A percentile compares a stretch with the other conserved stretches of the same genome.
phyloP scores from a whole-genome alignment of 2,797 vertebrate genomes.

The Eupleurogrammus muticus region DNA sequence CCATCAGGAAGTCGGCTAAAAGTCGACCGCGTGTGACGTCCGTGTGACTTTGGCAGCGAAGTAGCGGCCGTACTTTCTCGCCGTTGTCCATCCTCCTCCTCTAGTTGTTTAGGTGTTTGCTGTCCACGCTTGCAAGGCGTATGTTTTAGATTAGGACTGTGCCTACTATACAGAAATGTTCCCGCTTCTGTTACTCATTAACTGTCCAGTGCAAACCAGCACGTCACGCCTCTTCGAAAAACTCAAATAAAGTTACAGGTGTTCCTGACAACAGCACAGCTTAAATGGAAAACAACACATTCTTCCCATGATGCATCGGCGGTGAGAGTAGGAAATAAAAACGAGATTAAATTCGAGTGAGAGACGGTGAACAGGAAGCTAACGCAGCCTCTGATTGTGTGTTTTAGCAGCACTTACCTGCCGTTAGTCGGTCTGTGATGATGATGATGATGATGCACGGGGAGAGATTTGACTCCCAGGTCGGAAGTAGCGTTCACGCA shows the following conservation, averaged over 20 bases:
- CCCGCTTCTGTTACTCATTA: constrained; percentile 16
- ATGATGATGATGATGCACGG: constrained; percentile 22
- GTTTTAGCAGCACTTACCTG: constrained; percentile 53
- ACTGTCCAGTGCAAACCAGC: not conserved
- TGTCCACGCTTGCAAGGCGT: too few species aligned
- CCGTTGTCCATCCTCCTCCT: too few species aligned
- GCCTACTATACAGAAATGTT: not conserved
- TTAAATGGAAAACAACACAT: not conserved
- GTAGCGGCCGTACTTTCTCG: too few species aligned
- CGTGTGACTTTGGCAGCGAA: not conserved
- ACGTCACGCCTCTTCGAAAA: constrained; percentile 3
- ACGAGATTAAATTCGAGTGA: not conserved
- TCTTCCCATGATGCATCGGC: constrained; percentile 12
- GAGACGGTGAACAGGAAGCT: constrained; percentile 24
- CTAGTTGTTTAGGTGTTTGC: too few species aligned
- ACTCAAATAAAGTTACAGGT: constrained; percentile 1
- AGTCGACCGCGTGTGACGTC: constrained; percentile 20
- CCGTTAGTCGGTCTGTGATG: constrained; percentile 15
- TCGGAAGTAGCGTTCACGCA: constrained; percentile 4
- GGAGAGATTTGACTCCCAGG: constrained; percentile 18
- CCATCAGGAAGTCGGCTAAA: constrained; percentile 51
- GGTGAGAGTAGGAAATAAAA: constrained; percentile 19
- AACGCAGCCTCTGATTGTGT: not conserved
- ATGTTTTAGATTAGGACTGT: not conserved
- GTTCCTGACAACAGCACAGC: constrained; percentile 17